These are phyloP conservation scores for Urocynchramus pylzowi DNA, from an alignment of 2,113 vertebrate species.

Conservation along the genomic window DNA sequence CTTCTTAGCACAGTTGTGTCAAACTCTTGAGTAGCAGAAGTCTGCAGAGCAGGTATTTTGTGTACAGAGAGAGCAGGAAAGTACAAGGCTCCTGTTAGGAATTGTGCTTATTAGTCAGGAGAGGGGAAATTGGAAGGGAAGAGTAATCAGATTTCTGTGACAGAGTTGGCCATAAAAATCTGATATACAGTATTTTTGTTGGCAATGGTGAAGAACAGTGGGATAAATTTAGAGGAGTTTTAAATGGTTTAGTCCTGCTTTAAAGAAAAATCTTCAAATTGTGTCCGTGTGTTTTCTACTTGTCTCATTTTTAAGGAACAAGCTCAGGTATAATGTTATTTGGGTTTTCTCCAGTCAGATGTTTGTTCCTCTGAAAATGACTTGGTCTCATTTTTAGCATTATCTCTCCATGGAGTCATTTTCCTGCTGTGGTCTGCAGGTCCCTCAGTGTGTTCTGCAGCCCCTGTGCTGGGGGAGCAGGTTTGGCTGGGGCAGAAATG, in stretches of 20 bases:
- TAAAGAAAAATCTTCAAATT: not conserved
- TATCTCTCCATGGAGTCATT: not conserved
- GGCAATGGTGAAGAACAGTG: not conserved
- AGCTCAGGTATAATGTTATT: not conserved
- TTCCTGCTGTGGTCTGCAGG: not conserved
- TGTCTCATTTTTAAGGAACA: not conserved
- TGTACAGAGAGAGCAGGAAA: not conserved
- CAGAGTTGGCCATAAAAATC: not conserved
- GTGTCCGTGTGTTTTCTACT: not conserved
- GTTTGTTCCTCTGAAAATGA: not conserved
- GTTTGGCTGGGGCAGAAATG: not conserved
- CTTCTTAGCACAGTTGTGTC: not conserved
- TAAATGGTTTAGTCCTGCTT: not conserved
- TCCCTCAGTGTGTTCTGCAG: not conserved
- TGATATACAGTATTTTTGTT: not conserved
- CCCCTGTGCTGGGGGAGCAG: not conserved
- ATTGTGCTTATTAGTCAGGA: not conserved
- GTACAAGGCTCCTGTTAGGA: not conserved
- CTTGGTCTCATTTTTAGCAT: not conserved
- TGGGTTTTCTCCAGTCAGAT: not conserved
- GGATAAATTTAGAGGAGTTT: not conserved
- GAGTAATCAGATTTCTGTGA: not conserved
- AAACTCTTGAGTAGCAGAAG: not conserved
- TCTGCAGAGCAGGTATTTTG: not conserved
- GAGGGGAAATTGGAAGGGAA: not conserved